These are phyloP conservation scores for Phoebastria nigripes DNA, from an alignment of 2,797 vertebrate genomes.

Conservation along the genomic window DNA sequence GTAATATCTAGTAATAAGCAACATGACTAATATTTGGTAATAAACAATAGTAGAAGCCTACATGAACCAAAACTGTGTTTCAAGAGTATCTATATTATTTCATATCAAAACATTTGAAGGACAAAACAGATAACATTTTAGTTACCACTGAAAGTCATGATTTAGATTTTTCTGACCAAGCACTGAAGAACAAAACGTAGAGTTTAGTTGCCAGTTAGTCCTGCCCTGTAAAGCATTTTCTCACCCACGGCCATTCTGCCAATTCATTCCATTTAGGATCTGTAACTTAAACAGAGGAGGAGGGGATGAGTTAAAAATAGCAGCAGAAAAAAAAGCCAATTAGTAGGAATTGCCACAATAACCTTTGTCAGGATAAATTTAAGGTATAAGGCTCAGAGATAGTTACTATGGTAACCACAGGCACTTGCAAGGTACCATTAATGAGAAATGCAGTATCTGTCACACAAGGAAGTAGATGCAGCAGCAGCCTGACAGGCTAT, in stretches of 20 bases:
- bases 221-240: neutral
- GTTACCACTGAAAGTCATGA: neutral
- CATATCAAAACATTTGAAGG: neutral
- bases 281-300: neutral
- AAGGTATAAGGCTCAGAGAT: constrained; percentile 55
- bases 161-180: neutral
- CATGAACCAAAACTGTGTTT: neutral
- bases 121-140: neutral
- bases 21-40: neutral
- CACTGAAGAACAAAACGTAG: neutral
- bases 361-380: constrained; percentile 70
- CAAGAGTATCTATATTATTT: neutral
- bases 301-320: constrained; percentile 53
- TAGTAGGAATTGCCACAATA: constrained; percentile 67
- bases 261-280: constrained; percentile 12
- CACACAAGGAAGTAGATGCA: constrained; percentile 41
- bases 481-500: constrained; percentile 27
- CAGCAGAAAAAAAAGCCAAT: constrained; percentile 32
- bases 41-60: neutral
- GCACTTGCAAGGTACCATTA: constrained; percentile 58
- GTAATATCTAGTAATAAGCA: neutral
- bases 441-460: constrained; percentile 63
- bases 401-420: constrained; percentile 66
- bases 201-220: neutral
- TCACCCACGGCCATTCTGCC: neutral